Percentiles rank a stretch among this genome's conserved stretches.
These are phyloP conservation scores for Alectoris magna DNA, from an alignment of 2,797 vertebrate genomes.

Conservation along the genomic window DNA sequence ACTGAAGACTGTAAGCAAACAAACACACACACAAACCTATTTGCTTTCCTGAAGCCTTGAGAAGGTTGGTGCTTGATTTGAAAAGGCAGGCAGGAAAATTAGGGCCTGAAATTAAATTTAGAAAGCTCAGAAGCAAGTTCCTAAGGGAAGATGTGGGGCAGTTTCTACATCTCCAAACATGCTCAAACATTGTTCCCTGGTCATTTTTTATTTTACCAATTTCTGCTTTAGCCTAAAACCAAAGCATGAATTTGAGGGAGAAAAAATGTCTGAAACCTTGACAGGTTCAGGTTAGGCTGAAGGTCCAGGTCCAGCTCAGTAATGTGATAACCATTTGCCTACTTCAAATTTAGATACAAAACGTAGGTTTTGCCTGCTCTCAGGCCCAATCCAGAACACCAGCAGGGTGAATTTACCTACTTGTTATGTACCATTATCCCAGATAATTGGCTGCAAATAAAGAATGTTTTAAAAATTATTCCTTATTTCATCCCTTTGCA, in stretches of 20 bases:
- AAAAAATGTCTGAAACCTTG: neutral
- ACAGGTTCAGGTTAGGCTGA: neutral
- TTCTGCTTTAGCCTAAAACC: neutral
- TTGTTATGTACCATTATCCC: neutral
- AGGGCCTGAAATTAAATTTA: neutral
- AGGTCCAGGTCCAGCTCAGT: neutral
- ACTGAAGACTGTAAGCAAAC: constrained; percentile 14
- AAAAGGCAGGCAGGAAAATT: neutral
- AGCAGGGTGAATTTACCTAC: neutral
- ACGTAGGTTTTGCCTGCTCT: neutral
- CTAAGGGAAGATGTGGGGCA: neutral
- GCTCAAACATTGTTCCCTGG: neutral
- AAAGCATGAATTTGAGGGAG: neutral
- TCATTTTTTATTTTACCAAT: neutral
- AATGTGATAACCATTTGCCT: neutral
- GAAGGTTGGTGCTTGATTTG: neutral
- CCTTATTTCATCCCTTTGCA: neutral
- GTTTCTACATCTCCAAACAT: neutral
- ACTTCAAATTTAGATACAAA: neutral
- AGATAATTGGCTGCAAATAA: neutral
- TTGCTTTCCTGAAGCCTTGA: neutral
- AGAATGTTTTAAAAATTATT: neutral
- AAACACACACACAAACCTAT: constrained; percentile 31
- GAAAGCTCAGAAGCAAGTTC: neutral
- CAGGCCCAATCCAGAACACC: neutral